Evolutionary conservation across 2,113 vertebrate species (phyloP), one percentile per base, ranked within the genome.

Genomic region (Dunckerocampus dactyliophorus): DNA sequence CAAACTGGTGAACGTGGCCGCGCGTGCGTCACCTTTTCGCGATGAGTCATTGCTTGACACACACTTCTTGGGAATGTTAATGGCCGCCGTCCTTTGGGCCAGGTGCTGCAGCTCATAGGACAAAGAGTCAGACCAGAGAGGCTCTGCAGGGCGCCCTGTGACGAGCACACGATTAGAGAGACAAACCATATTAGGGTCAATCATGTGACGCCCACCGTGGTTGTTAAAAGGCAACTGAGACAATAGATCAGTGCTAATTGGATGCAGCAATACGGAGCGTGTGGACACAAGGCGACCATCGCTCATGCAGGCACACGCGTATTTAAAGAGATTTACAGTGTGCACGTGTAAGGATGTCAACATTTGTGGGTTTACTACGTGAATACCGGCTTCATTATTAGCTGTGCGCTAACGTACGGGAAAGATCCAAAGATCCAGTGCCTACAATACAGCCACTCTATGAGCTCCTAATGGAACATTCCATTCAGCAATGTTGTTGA

Each of bases 241-340:
- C 86, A 89, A 93, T 96, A 92, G 78, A 93, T 96, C 93, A 95
- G 75, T 84, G 82, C 92, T 95, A 96, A 97, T 95, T 95, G 91
- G 93, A 87, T 87, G 91, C 86, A 43, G 89, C 88, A 93, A 92
- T 90, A 95, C 92, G 87, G 86, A 91, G 88, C 88, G 89, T 82
- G 89, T 85, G 84, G 88, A 87, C 89, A 88, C 81, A 79, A 74
- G 85, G 75, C 77, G 87, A 78, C 86, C 89, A 92, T 95, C 91
- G 91, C 85, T 91, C 90, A 89, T 83, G 65, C 85, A 88, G 86
- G 81, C 86, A 14, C 39, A 14, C 39, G 39, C 59, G 87, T 88
- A 85, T 89, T 85, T 81, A 79, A 88, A 84, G 67, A 89, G 88
- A 81, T 82, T 75, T 76, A 66, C 50, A 54, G 55, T 8, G 0